Evolutionary conservation across 2,888 invertebrate genomes (phyloP).

Genomic region (Athalia rosae): DNA sequence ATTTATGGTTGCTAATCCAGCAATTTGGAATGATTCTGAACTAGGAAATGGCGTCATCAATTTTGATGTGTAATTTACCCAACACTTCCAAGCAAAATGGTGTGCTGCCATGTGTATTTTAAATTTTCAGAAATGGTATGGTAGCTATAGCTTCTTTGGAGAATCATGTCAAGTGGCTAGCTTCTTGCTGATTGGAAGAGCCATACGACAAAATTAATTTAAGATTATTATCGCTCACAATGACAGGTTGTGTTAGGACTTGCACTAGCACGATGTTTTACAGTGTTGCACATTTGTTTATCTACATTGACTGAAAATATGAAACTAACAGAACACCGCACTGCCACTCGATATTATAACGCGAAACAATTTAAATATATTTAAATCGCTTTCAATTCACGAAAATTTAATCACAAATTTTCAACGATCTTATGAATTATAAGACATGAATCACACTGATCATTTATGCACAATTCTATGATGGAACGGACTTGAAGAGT

Average conservation of each 20-base stretch:
- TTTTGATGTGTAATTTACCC: neutral
- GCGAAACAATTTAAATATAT: conserved; percentile 23
- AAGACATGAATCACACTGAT: conserved; percentile 34
- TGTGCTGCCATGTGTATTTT: conserved; percentile 1
- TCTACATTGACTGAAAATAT: conserved; percentile 23
- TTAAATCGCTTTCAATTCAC: conserved; percentile 34
- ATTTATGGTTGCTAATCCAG: neutral
- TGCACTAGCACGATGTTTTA: conserved; percentile 34
- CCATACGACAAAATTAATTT: conserved; percentile 11
- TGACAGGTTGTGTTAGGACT: neutral
- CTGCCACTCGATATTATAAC: conserved; percentile 37
- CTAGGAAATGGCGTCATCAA: neutral
- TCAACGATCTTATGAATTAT: conserved; percentile 32
- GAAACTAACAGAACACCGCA: conserved; percentile 30
- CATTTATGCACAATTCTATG: conserved; percentile 36
- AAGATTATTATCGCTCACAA: neutral
- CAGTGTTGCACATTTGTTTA: conserved; percentile 34
- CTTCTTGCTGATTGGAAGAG: neutral
- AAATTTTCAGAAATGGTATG: conserved; percentile 4
- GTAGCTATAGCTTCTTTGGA: neutral
- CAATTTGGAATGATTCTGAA: conserved; percentile 25
- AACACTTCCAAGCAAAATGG: neutral
- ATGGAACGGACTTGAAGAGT: neutral
- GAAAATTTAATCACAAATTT: conserved; percentile 32
- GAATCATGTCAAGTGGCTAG: neutral